Evolutionary conservation across 2,113 vertebrate species (phyloP).

Genomic region (Merops nubicus): DNA sequence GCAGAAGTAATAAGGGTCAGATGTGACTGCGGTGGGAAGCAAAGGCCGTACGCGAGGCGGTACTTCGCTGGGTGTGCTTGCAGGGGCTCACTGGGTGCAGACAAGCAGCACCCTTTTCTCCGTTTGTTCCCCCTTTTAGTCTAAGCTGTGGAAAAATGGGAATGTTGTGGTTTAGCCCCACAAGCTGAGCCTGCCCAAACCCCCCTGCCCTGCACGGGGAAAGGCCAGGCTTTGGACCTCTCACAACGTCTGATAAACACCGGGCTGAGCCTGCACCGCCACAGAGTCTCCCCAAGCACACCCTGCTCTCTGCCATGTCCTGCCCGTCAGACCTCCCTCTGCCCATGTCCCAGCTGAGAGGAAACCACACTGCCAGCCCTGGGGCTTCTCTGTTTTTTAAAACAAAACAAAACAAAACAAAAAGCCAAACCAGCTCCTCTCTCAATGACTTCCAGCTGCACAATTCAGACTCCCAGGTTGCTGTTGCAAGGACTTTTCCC

Average conservation of each 20-base stretch:
- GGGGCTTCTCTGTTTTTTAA: neutral
- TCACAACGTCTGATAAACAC: neutral
- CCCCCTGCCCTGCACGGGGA: neutral
- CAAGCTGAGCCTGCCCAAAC: neutral
- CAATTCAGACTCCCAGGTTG: neutral
- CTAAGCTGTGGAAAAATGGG: neutral
- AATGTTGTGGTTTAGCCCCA: too few relatives aligned
- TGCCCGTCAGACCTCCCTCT: neutral
- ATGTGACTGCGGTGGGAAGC: constrained; percentile 59
- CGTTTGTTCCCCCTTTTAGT: neutral
- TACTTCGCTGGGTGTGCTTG: neutral
- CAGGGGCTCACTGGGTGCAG: neutral
- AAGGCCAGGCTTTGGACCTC: neutral
- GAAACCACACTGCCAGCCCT: fast-evolving
- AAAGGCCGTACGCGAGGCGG: neutral
- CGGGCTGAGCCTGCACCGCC: neutral
- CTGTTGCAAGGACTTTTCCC: neutral
- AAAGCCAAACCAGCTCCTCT: neutral
- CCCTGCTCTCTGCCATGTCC: fast-evolving
- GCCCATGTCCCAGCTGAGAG: fast-evolving
- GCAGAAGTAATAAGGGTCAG: constrained; percentile 67
- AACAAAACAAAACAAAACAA: neutral
- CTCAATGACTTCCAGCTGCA: neutral
- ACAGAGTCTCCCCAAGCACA: neutral
- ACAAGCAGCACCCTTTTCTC: neutral